Evolutionary conservation across 92 coral and sea anemone species (phyloP), one percentile per base, ranked within the genome.

Genomic region (Epizoanthus ramosus): DNA sequence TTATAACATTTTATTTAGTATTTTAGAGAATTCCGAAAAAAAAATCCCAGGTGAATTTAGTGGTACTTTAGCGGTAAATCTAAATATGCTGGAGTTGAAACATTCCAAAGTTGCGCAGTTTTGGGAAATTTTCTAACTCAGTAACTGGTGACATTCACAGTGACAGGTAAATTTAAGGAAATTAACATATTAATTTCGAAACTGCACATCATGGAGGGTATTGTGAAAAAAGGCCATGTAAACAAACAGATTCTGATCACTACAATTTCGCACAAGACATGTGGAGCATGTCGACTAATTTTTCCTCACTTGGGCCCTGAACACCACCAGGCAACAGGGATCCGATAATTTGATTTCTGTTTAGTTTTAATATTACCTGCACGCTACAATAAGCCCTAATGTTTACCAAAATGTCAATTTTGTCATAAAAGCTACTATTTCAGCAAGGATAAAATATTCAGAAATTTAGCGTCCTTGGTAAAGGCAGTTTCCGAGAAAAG

Each of bases 361-460:
- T 60, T 76, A 57, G 57, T 60, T 58, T 76, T 39, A 58, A 76
- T 77, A 21, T 61, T 59, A 77, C 82, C 23, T 43, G 35, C 70
- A 60, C 71, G 39, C 82, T 58, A 41, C 71, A 77, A 50, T 50
- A 63, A 2, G 56, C 28, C 41, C 22, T 41, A 12, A 59, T 61
- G 71, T 77, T 77, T 77, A 77, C 82, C 39, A 16, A 41, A 37
- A 41, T 61, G 71, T 63, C 71, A 77, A 61, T 23, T 63, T 9
- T 77, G 43, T 60, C 59, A 88, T 83, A 88, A 88, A 61, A 68
- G 72, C 85, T 53, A 63, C 52, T 52, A 66, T 60, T 67, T 72
- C 84, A 83, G 74, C 65, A 69, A 73, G 17, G 71, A 80, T 92
- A 76, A 89, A 79, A 90, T 90, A 90, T 90, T 92, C 96, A 87